Percentiles rank a stretch among this genome's conserved stretches.
phyloP scores from a whole-genome alignment of 2,888 invertebrate genomes.

The Diplolepis rosae region DNA sequence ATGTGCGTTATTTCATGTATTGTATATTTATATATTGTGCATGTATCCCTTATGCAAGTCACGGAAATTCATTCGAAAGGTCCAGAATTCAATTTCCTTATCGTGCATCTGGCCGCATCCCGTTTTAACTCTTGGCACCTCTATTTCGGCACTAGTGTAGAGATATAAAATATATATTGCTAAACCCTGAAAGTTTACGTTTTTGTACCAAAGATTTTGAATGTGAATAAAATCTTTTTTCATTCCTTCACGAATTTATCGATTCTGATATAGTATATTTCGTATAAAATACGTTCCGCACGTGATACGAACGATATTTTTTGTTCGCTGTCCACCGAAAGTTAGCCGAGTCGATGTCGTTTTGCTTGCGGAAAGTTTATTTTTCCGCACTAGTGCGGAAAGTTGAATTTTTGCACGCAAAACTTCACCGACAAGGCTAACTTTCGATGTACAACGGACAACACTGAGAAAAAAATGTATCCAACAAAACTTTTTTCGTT shows the following conservation, averaged over 20 bases:
- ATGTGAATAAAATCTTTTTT: slow-evolving; percentile 5
- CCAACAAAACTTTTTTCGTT: too few species aligned
- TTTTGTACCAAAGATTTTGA: background rate
- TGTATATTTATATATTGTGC: slow-evolving; percentile 4
- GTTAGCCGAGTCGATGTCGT: too few species aligned
- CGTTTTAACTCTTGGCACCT: slow-evolving; percentile 1
- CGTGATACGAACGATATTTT: too few species aligned
- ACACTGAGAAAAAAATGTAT: too few species aligned
- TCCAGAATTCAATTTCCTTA: slow-evolving; percentile 31
- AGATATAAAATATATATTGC: slow-evolving; percentile 13
- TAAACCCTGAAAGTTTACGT: background rate
- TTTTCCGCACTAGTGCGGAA: too few species aligned
- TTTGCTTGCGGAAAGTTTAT: too few species aligned
- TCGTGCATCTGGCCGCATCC: slow-evolving; percentile 26
- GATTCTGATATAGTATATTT: too few species aligned
- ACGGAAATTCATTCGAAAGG: slow-evolving; percentile 28
- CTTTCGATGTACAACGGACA: too few species aligned
- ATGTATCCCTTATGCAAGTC: slow-evolving; percentile 27
- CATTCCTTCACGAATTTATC: background rate
- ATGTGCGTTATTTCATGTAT: background rate
- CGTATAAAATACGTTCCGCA: too few species aligned
- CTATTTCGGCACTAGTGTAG: slow-evolving; percentile 13
- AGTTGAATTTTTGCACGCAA: too few species aligned
- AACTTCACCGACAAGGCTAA: too few species aligned
- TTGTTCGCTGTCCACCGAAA: too few species aligned